Conservation (phyloP, 2,113 vertebrate species). For the Carlito syrichta region DNA sequence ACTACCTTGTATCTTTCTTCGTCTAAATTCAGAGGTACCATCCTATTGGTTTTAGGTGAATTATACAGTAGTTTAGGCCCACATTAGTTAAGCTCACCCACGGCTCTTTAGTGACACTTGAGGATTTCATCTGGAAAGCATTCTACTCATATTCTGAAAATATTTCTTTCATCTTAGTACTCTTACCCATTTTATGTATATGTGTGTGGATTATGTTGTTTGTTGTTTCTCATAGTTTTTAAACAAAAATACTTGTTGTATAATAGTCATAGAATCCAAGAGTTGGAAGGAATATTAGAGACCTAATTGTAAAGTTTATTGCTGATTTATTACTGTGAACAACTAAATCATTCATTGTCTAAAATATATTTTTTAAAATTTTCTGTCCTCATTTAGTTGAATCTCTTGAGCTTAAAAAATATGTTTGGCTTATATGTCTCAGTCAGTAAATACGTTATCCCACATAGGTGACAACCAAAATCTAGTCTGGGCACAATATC, state of each 20-base stretch:
- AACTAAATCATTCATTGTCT: background rate
- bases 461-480: background rate
- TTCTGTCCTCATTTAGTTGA: background rate
- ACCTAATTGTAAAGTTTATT: background rate
- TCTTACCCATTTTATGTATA: background rate
- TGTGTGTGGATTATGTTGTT: background rate
- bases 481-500: too few relatives aligned
- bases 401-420: background rate
- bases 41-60: background rate
- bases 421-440: background rate
- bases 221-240: background rate
- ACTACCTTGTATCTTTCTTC: background rate
- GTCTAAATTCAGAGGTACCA: conserved; percentile 6
- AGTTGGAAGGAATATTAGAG: background rate
- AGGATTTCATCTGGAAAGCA: conserved; percentile 1
- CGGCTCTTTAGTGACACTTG: background rate
- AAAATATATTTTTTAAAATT: background rate
- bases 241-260: background rate
- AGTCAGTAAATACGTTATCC: background rate
- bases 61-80: background rate
- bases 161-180: background rate
- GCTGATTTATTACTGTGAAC: background rate
- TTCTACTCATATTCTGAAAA: background rate
- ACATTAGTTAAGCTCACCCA: background rate
- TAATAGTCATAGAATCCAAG: background rate